Evolutionary conservation across 1,140 invertebrate species (phyloP), one percentile per base, ranked within the genome.

Genomic region (Archivesica marissinica): DNA sequence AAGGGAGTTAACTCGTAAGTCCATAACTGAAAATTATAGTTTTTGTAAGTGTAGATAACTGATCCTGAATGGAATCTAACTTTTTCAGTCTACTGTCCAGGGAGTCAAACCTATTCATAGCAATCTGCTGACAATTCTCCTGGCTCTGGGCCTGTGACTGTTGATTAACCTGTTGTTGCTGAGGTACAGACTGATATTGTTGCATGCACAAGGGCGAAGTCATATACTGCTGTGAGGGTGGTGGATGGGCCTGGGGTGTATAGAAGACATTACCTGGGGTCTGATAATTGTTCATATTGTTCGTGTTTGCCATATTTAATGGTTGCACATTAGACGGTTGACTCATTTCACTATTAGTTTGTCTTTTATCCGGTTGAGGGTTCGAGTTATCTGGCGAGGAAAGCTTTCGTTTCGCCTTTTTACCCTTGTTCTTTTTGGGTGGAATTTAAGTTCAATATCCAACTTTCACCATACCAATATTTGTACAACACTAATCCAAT

Each of bases 281-380:
- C 25, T 59, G 54, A 82, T 82, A 61, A 35, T 70, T 44, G 25
- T 52, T 86, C 47, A 56, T 70, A 47, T 54, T 80, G 20, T 86
- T 78, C 33, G 76, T 89, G 78, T 85, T 41, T 66, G 54, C 54
- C 25, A 59, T 59, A 59, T 59, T 59, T 59, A 59, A 59, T 28
- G 54, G 54, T n/a, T 28, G 54, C 17, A 59, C 54, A 59, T 59
- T 59, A 6, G 54, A 59, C 4, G 54, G 25, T 28, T 59, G 54
- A 28, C 54, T 59, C 54, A 59, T n/a, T n/a, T n/a, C n/a, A n/a
- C n/a, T n/a, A n/a, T n/a, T n/a, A n/a, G n/a, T n/a, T 44, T 44
- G 41, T 17, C 41, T 44, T 44, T 44, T 44, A 44, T 44, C 41
- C 41, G 17, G 41, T 44, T 44, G 41, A 44, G 41, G 41, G 41